phyloP scores from a whole-genome alignment of 1,140 invertebrate genomes.

The Himalopsyche phryganea region DNA sequence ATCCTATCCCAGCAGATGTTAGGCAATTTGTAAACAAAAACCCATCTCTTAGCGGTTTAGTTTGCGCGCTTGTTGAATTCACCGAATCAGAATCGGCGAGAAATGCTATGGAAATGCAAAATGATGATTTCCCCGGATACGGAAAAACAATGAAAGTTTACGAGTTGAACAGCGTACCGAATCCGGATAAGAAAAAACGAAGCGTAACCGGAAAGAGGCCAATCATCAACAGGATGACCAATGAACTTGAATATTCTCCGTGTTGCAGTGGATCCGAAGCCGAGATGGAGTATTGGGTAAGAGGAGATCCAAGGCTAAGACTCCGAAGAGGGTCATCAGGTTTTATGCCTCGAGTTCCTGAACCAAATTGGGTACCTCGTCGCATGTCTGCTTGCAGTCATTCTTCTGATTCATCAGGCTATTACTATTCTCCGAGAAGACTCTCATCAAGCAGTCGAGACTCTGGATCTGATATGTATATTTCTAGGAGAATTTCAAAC shows the following conservation, averaged over 20 bases:
- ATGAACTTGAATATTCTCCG: slow-evolving; percentile 56
- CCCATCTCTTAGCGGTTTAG: slow-evolving; percentile 77
- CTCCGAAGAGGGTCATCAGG: slow-evolving; percentile 56
- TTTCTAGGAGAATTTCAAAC: slow-evolving; percentile 55
- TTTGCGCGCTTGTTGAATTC: slow-evolving; percentile 88
- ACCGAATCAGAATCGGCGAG: slow-evolving; percentile 80
- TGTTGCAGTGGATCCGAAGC: slow-evolving; percentile 66
- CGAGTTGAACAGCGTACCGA: slow-evolving; percentile 56
- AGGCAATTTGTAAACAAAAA: slow-evolving; percentile 86
- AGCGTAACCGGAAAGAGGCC: slow-evolving; percentile 46
- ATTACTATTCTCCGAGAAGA: slow-evolving; percentile 57
- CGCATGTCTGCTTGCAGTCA: slow-evolving; percentile 57
- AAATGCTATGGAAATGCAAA: slow-evolving; percentile 66
- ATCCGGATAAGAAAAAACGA: slow-evolving; percentile 56
- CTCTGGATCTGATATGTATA: slow-evolving; percentile 51
- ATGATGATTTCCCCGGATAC: slow-evolving; percentile 43
- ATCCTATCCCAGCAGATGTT: slow-evolving; percentile 82
- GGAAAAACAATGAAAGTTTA: slow-evolving; percentile 52
- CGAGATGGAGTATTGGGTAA: slow-evolving; percentile 56
- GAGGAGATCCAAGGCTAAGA: slow-evolving; percentile 46
- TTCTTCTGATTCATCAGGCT: slow-evolving; percentile 50
- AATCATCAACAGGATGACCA: slow-evolving; percentile 38
- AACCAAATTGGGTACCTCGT: slow-evolving; percentile 63
- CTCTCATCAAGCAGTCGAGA: slow-evolving; percentile 58
- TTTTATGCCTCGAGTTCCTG: slow-evolving; percentile 51